Percentiles rank a stretch among this genome's conserved stretches.
Conservation (phyloP, 64 coral and sea anemone genomes). For the Orbicella faveolata region DNA sequence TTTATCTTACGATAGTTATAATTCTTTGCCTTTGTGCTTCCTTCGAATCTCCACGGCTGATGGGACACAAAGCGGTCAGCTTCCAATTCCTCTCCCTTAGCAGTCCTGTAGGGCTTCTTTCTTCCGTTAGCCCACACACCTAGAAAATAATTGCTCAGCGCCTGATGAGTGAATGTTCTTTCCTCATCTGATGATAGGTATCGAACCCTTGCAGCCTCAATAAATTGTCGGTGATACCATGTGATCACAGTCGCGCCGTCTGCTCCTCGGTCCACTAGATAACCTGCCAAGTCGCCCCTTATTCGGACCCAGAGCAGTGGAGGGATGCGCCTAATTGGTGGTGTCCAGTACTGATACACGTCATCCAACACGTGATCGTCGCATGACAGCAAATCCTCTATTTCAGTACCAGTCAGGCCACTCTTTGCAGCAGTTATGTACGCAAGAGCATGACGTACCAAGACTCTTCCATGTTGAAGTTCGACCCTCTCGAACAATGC, state of each 20-base stretch:
- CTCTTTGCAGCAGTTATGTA: constrained; percentile 89
- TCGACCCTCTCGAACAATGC: constrained; percentile 80
- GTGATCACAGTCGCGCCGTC: constrained; percentile 76
- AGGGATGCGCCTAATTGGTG: constrained; percentile 73
- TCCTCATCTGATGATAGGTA: constrained; percentile 47
- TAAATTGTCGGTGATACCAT: constrained; percentile 91
- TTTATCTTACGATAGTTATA: constrained; percentile 67
- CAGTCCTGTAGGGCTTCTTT: constrained; percentile 51
- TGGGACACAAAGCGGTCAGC: constrained; percentile 49
- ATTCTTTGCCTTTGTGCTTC: constrained; percentile 12
- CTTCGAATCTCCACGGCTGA: constrained; percentile 52
- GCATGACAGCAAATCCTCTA: constrained; percentile 82
- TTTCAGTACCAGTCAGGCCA: constrained; percentile 80
- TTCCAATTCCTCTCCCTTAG: background rate
- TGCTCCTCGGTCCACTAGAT: constrained; percentile 74
- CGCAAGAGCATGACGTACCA: constrained; percentile 63
- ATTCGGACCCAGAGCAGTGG: constrained; percentile 76
- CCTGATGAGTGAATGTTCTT: constrained; percentile 37
- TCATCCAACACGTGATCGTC: constrained; percentile 82
- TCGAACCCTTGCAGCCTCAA: constrained; percentile 75
- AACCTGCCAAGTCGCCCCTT: constrained; percentile 60
- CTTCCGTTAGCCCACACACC: constrained; percentile 68
- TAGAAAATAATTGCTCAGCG: constrained; percentile 78
- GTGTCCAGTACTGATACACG: constrained; percentile 89
- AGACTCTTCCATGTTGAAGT: constrained; percentile 59